Evolutionary conservation across 2,888 invertebrate genomes (phyloP), one percentile per base, ranked within the genome.

Genomic region (Amaurobius ferox): DNA sequence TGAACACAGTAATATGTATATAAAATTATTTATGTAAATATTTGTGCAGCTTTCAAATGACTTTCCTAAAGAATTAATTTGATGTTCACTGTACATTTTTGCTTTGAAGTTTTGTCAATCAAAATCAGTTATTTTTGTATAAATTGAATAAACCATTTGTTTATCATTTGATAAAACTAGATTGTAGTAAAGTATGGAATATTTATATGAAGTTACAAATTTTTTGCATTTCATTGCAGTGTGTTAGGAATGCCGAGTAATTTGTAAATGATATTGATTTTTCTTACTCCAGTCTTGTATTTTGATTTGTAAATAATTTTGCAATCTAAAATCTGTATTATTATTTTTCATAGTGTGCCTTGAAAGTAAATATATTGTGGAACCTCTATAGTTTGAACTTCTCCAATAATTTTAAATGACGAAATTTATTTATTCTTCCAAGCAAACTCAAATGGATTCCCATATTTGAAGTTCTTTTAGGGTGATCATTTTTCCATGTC

Each of bases 291-390:
- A n/a, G n/a, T n/a, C n/a, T n/a, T n/a, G n/a, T n/a, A 9, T 35
- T 35, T 7, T 35, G 5, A 35, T 35, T 35, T 35, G 5, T 35
- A 9, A 35, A 35, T 5, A 55, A 55, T 23, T 23, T 55, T 55
- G 19, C 23, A 23, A 23, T 23, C 5, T 16, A 19, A n/a, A 23
- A 55, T 16, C 19, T 55, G 55, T 55, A 19, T 16, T 23, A 23
- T 55, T 55, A 55, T 55, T 55, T 55, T 55, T 55, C 23, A 55
- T 55, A 55, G 55, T 55, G 55, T 55, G 55, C 55, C 55, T 55
- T 55, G 55, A 19, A n/a, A 23, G 55, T 23, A 55, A 55, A 11
- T 55, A 23, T n/a, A n/a, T n/a, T n/a, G n/a, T n/a, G n/a, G n/a
- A n/a, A n/a, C n/a, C n/a, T n/a, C n/a, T n/a, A n/a, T n/a, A n/a